Evolutionary conservation across 2,888 invertebrate genomes (phyloP).

Genomic region (Drosophila greeni): DNA sequence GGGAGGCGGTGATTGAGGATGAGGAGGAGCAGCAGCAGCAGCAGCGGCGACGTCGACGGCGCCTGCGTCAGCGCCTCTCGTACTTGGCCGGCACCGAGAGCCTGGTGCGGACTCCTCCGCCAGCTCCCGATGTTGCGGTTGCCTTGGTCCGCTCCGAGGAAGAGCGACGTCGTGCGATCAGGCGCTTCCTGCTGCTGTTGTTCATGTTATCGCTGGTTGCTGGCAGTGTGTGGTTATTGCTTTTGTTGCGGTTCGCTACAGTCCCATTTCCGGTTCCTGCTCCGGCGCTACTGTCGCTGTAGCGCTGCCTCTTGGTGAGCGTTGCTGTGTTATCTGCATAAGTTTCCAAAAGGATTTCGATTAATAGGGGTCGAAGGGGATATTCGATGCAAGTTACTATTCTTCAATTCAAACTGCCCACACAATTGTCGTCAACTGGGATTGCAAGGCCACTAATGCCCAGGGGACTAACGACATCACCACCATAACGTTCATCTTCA

Average conservation of each 20-base stretch:
- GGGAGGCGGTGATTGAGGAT: slow-evolving; percentile 16
- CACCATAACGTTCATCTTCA: slow-evolving; percentile 37
- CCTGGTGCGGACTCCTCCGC: slow-evolving; percentile 78
- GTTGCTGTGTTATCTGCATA: slow-evolving; percentile 49
- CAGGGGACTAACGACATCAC: slow-evolving; percentile 26
- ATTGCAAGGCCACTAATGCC: slow-evolving; percentile 36
- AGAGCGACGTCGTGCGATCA: slow-evolving; percentile 79
- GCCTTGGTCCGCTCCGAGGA: slow-evolving; percentile 63
- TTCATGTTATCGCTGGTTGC: slow-evolving; percentile 43
- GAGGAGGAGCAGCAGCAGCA: slow-evolving; percentile 43
- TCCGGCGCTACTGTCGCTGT: slow-evolving; percentile 48
- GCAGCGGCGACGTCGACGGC: slow-evolving; percentile 51
- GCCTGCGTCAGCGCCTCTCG: slow-evolving; percentile 75
- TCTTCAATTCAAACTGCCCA: slow-evolving; percentile 49
- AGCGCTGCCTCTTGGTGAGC: slow-evolving; percentile 55
- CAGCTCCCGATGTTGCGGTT: slow-evolving; percentile 38
- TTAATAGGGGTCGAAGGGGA: slow-evolving; percentile 30
- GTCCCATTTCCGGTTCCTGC: slow-evolving; percentile 17
- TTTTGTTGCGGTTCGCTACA: slow-evolving; percentile 59
- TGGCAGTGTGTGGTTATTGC: slow-evolving; percentile 69
- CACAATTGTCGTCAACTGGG: slow-evolving; percentile 47
- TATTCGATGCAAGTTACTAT: slow-evolving; percentile 32
- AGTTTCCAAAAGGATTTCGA: slow-evolving; percentile 13
- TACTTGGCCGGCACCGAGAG: slow-evolving; percentile 79
- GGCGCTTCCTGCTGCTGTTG: slow-evolving; percentile 57